Evolutionary conservation across 35 echinoderm and acorn worm genomes (phyloP), one percentile per base, ranked within the genome.

Genomic region (Diadema setosum): DNA sequence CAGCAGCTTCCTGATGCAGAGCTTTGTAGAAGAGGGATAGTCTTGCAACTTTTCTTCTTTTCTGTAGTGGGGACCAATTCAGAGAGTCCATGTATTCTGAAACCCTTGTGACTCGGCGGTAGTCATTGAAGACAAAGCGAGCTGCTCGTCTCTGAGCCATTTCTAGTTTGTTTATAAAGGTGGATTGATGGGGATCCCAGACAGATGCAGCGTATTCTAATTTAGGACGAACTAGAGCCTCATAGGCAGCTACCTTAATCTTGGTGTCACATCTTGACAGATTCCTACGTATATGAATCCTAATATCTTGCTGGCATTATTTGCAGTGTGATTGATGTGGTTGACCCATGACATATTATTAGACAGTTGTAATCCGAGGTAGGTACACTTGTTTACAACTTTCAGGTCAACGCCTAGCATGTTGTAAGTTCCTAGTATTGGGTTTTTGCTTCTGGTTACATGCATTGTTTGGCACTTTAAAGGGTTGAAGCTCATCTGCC

Each of bases 401-500:
- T 81, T 75, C 17, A 89, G 39, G 52, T 3, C 85, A 46, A 75
- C 63, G 5, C 69, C 30, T 8, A 1, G 23, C n/a, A 87, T 43
- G 46, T 1, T 89, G 76, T 89, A 89, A 43, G 16, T 41, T 12
- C 1, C 15, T 12, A 64, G 87, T 26, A 20, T 82, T 39, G 87
- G 80, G 34, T 81, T 82, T 29, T 35, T 82, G 1, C 50, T 82
- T 23, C 69, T 69, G 20, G 74, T 81, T 36, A 83, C 48, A 35
- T 49, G 81, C 31, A 93, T 87, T 39, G 65, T 44, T 30, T 75
- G 76, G 34, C 91, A 93, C 39, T 89, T 89, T 4, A 76, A 89
- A 24, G 56, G 82, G 74, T 84, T 91, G 33, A 91, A 91, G 45
- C 88, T 91, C 88, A 91, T 91, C 58, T 70, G 80, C 88, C 88